Conservation (phyloP, 2,113 vertebrate species). For the Callopanchax toddi region DNA sequence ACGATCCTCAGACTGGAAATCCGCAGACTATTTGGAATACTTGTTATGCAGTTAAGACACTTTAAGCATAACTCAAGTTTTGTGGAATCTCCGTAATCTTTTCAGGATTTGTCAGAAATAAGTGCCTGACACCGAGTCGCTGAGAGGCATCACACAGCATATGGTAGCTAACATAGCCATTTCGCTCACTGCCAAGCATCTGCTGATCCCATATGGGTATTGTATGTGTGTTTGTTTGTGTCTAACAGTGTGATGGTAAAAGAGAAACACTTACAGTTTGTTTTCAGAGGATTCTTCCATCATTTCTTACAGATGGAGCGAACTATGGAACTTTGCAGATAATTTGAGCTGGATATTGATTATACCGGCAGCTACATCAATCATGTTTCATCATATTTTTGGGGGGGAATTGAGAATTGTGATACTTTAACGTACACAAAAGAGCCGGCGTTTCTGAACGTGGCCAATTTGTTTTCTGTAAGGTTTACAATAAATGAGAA, state of each 20-base stretch:
- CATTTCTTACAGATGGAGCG: constrained; percentile 63
- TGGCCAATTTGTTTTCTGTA: constrained; percentile 15
- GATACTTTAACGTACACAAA: constrained; percentile 30
- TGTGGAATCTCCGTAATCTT: constrained; percentile 32
- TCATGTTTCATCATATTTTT: constrained; percentile 47
- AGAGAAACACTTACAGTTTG: constrained; percentile 48
- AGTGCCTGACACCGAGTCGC: constrained; percentile 52
- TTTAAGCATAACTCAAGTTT: constrained; percentile 12
- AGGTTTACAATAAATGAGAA: constrained; percentile 1
- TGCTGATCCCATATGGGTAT: constrained; percentile 72
- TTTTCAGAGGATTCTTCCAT: constrained; percentile 62
- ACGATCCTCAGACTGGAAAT: constrained; percentile 2
- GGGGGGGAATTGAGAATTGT: constrained; percentile 21
- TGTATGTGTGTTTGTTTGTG: constrained; percentile 49
- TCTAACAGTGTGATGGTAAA: constrained; percentile 43
- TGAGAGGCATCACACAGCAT: constrained; percentile 61
- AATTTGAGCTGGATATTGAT: constrained; percentile 67
- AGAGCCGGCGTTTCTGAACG: constrained; percentile 23
- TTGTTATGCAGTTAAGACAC: not conserved
- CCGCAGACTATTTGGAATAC: not conserved
- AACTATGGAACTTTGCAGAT: constrained; percentile 50
- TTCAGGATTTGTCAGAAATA: constrained; percentile 55
- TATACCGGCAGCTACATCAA: constrained; percentile 57
- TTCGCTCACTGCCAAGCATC: constrained; percentile 73
- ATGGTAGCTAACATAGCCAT: constrained; percentile 70